Base-by-base conservation (phyloP, 2,113 vertebrate genomes). In the Herpailurus yagouaroundi region DNA sequence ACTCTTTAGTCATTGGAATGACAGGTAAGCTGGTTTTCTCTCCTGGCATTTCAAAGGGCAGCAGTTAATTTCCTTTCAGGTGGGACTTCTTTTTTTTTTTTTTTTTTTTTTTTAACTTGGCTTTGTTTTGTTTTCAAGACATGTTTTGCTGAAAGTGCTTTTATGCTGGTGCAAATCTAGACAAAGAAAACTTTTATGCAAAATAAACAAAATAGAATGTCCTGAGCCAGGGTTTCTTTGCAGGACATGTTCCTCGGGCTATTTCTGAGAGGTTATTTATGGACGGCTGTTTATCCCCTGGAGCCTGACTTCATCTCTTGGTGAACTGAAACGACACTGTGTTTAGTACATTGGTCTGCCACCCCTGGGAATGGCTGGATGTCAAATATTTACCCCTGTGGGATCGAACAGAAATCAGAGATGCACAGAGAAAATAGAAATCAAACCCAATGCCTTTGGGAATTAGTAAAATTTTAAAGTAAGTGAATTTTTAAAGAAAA, bases 261-360 rank as follows among this genome's bases (percentile, higher is more conserved):
- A 81, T 91, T 96, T 98, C 95, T 96, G 90, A 96, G 92, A 89
- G 79, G 97, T 97, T 98, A 97, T 98, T 98, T 98, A 95, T 96
- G 95, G 96, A 85, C 0, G 80, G 45, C 89, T 98, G 98, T 98
- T 97, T 97, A 96, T 94, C 31, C 97, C 88, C 97, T 87, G 93
- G 97, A 97, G 85, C 7, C 5, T 94, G 81, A 98, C 97, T 97
- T 97, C 98, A 97, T 97, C 91, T 93, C 91, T 91, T 1, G n/a
- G 45, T 84, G 86, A 84, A 97, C 91, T 97, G 95, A 80, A 94
- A 71, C 31, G 27, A 29, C 89, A 97, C 95, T 66, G 52, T 98
- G 91, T 79, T 64, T 60, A 50, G 41, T 86, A 73, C 60, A 48
- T 41, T 73, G 48, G 89, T 41, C 63, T 89, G 91, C 60, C 96